Evolutionary conservation across 2,113 vertebrate genomes (phyloP).

Genomic region (Ivindomyrus marchei): DNA sequence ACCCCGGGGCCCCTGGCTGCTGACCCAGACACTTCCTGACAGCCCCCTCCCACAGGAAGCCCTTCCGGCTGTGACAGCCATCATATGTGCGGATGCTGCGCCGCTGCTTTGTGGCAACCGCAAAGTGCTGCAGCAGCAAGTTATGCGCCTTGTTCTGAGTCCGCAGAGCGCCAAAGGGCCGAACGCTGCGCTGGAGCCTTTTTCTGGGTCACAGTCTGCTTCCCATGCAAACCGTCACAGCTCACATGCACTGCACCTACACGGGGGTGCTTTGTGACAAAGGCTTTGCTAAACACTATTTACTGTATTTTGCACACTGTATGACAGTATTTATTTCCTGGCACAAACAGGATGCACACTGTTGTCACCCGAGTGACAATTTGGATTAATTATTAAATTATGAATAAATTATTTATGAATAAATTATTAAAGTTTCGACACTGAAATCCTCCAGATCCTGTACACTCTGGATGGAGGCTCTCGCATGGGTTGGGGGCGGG

Average conservation of each 20-base stretch:
- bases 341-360: neutral
- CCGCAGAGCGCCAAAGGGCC: neutral
- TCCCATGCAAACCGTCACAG: neutral
- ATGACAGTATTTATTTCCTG: constrained; percentile 16
- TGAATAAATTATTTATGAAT: neutral
- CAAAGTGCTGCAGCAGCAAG: neutral
- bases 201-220: constrained; percentile 13
- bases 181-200: neutral
- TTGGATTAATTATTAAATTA: neutral
- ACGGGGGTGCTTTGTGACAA: neutral
- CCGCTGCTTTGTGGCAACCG: neutral
- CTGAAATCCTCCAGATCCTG: constrained; percentile 44
- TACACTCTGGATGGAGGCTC: neutral
- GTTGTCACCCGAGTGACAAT: neutral
- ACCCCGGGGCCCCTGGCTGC: neutral
- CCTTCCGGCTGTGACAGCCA: neutral
- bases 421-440: constrained; percentile 20
- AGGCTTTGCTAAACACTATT: neutral
- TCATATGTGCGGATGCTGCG: neutral
- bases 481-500: neutral
- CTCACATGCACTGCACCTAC: neutral
- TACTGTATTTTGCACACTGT: neutral
- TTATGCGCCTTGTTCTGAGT: neutral
- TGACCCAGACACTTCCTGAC: constrained; percentile 8
- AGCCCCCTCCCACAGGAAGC: neutral